Evolutionary conservation across 2,888 invertebrate species (phyloP).

Genomic region (Buathra laborator): DNA sequence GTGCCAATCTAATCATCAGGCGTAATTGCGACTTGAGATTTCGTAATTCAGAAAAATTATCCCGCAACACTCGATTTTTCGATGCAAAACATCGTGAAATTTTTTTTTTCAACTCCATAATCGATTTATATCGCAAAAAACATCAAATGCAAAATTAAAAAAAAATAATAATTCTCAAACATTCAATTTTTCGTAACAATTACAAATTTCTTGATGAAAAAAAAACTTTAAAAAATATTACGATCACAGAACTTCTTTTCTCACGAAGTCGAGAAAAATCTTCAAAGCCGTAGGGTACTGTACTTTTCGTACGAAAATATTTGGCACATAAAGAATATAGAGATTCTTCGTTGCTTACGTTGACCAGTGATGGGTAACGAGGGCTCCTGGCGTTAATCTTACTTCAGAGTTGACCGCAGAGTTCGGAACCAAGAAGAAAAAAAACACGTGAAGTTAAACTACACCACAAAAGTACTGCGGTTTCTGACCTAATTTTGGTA

Average conservation of each 20-base stretch:
- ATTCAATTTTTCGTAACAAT: too few relatives aligned
- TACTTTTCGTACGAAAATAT: neutral
- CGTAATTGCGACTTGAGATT: too few relatives aligned
- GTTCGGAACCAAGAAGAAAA: neutral
- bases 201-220: neutral
- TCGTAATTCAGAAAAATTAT: too few relatives aligned
- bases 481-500: constrained; percentile 3
- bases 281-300: neutral
- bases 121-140: too few relatives aligned
- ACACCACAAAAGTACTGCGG: neutral
- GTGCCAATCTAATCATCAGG: too few relatives aligned
- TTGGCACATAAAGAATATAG: neutral
- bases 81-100: too few relatives aligned
- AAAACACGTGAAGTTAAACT: neutral
- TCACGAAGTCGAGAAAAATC: neutral
- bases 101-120: too few relatives aligned
- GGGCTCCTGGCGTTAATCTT: neutral
- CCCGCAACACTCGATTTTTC: too few relatives aligned
- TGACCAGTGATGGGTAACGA: neutral
- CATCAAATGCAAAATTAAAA: too few relatives aligned
- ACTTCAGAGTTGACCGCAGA: neutral
- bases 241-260: neutral
- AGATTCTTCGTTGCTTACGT: neutral
- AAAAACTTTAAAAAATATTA: neutral
- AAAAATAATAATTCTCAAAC: too few relatives aligned